A percentile compares a stretch with the other conserved stretches of the same genome.
These are phyloP conservation scores for Botia almorhae DNA, from an alignment of 2,797 vertebrate genomes.

Conservation along the genomic window DNA sequence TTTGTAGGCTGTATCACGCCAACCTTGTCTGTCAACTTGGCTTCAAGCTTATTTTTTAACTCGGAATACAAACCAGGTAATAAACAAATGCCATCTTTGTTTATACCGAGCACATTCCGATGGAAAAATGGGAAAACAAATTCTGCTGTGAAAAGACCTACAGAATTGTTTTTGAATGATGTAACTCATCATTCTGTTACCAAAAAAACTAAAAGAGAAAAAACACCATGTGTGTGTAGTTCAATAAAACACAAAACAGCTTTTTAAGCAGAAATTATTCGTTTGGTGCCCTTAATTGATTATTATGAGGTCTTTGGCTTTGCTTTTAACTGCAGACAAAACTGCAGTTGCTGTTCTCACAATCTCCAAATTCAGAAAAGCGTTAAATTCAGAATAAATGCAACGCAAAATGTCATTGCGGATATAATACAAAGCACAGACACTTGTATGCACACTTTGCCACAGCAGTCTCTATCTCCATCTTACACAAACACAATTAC, in stretches of 20 bases:
- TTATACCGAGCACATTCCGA: not conserved
- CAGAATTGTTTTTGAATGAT: not conserved
- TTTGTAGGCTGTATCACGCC: not conserved
- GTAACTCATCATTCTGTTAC: not conserved
- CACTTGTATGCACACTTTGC: not conserved
- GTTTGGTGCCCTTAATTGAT: not conserved
- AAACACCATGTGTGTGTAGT: not conserved
- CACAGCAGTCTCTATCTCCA: not conserved
- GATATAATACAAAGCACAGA: not conserved
- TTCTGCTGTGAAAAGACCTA: not conserved
- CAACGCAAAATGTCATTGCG: not conserved
- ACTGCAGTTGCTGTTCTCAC: not conserved
- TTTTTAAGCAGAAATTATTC: slow-evolving; percentile 2
- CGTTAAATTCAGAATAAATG: slow-evolving; percentile 6
- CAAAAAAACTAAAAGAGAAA: not conserved
- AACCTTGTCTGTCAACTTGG: not conserved
- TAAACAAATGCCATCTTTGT: slow-evolving; percentile 15
- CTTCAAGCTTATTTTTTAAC: not conserved
- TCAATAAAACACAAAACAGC: not conserved
- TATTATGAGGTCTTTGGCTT: not conserved
- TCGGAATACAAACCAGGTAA: slow-evolving; percentile 8
- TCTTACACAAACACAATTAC: not conserved
- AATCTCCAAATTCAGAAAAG: not conserved
- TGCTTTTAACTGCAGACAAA: not conserved
- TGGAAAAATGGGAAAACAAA: not conserved